A percentile compares a stretch with the other conserved stretches of the same genome.
Evolutionary conservation across 2,888 invertebrate genomes (phyloP).

Genomic region (Antheraea yamamai): DNA sequence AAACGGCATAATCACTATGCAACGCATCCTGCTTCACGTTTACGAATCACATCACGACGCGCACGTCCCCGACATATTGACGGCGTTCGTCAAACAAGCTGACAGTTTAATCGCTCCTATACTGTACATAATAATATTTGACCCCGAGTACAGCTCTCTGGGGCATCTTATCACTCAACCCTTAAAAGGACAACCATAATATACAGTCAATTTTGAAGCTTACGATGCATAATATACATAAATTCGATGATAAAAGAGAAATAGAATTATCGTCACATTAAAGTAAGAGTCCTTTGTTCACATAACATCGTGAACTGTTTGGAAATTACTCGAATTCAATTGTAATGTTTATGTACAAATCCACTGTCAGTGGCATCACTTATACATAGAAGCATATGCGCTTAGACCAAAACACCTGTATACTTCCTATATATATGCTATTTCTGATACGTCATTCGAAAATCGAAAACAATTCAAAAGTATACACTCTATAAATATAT

Average conservation of each 20-base stretch:
- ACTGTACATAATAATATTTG: background rate
- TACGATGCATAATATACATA: background rate
- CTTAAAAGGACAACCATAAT: background rate
- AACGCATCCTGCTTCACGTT: background rate
- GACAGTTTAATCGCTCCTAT: slow-evolving; percentile 2
- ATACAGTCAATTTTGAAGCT: background rate
- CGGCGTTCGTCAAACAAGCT: slow-evolving; percentile 19
- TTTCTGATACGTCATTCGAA: too few relatives aligned
- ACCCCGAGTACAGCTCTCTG: background rate
- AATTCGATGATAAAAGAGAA: background rate
- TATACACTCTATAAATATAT: too few relatives aligned
- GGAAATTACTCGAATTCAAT: too few relatives aligned
- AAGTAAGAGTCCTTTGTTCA: too few relatives aligned
- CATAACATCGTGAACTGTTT: too few relatives aligned
- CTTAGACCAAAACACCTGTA: too few relatives aligned
- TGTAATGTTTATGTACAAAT: too few relatives aligned
- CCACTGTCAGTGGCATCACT: too few relatives aligned
- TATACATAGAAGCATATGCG: too few relatives aligned
- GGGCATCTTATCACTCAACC: background rate
- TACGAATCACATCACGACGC: slow-evolving; percentile 17
- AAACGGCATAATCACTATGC: slow-evolving; percentile 2
- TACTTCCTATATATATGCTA: too few relatives aligned
- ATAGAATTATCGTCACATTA: too few relatives aligned
- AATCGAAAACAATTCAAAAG: too few relatives aligned
- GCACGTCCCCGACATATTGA: slow-evolving; percentile 17